phyloP scores from a whole-genome alignment of 2,797 vertebrate genomes.

The Macropus fuliginosus region DNA sequence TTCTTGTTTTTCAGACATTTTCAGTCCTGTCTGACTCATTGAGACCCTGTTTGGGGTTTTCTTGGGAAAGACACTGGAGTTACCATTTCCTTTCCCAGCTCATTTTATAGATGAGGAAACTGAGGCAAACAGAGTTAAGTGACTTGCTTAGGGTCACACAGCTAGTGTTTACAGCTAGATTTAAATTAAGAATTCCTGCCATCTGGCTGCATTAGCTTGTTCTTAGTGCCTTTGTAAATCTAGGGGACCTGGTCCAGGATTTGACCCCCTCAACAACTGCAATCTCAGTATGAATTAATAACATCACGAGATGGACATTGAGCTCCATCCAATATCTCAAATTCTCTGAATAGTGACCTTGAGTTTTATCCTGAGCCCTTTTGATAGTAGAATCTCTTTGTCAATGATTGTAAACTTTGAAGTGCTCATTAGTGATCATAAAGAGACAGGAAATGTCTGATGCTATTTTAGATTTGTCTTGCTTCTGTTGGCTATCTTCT shows the following conservation, averaged over 20 bases:
- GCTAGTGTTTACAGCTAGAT: background rate
- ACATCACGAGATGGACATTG: background rate
- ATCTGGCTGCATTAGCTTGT: background rate
- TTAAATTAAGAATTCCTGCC: background rate
- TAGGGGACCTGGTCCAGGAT: background rate
- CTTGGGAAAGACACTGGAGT: background rate
- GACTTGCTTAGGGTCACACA: background rate
- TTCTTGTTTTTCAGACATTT: background rate
- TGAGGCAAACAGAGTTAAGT: background rate
- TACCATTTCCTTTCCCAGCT: background rate
- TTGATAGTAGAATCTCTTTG: background rate
- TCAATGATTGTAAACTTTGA: background rate
- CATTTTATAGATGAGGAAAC: background rate
- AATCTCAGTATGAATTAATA: background rate
- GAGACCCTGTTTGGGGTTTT: background rate
- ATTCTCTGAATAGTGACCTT: background rate
- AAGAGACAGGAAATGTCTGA: background rate
- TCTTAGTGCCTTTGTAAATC: background rate
- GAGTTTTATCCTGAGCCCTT: background rate
- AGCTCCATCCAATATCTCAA: background rate
- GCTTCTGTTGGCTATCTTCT: background rate
- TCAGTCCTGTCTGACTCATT: background rate
- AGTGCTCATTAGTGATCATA: background rate
- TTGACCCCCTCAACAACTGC: background rate
- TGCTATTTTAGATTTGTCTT: background rate